phyloP scores from a whole-genome alignment of 2,797 vertebrate genomes.

The Oreortyx pictus region DNA sequence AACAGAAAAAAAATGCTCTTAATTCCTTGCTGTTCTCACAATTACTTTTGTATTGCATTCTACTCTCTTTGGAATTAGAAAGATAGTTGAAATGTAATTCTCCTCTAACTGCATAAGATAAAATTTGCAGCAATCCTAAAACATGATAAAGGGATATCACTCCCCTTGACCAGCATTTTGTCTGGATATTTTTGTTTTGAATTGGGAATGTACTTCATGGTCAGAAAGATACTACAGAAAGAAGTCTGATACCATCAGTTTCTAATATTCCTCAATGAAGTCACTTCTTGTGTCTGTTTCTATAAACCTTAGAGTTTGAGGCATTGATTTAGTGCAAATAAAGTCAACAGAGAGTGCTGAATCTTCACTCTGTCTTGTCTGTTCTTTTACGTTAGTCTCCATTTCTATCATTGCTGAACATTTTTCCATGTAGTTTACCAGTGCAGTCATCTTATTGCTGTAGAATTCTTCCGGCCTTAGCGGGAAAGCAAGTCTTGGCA shows the following conservation, averaged over 20 bases:
- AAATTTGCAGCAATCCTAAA: too few species aligned
- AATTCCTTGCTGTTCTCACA: too few species aligned
- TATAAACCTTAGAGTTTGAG: background rate
- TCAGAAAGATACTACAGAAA: background rate
- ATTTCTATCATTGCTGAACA: background rate
- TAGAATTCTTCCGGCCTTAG: background rate
- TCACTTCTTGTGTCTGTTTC: background rate
- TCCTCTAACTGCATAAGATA: too few species aligned
- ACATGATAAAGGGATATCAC: too few species aligned
- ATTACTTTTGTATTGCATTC: too few species aligned
- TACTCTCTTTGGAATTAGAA: too few species aligned
- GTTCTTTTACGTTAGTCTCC: background rate
- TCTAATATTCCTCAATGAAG: background rate
- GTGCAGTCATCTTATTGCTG: background rate
- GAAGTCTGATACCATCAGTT: background rate
- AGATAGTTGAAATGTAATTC: too few species aligned
- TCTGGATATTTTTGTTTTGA: too few species aligned
- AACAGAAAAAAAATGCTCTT: too few species aligned
- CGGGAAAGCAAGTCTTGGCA: constrained; percentile 18
- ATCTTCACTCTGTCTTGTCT: background rate
- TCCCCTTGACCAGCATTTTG: too few species aligned
- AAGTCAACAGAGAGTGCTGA: background rate
- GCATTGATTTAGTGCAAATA: background rate
- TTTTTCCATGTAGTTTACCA: constrained; percentile 16
- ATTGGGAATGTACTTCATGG: too few species aligned